Base-by-base conservation (phyloP, 2,113 vertebrate genomes). In the Hippopotamus amphibius region DNA sequence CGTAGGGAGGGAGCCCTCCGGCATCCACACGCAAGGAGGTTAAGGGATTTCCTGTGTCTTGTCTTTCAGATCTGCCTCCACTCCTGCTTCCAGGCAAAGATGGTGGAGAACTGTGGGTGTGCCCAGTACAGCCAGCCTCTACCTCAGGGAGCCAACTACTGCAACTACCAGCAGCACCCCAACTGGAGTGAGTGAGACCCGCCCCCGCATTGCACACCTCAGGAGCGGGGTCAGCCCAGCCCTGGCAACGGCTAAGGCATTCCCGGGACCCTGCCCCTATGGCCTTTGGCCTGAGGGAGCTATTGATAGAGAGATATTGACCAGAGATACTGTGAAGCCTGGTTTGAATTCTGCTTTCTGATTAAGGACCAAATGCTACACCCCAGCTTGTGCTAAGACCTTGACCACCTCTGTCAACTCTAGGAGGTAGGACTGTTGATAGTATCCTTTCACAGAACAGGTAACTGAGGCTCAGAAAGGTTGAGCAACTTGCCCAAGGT, bases 11-110 rank as follows among this genome's bases (percentile, higher is more conserved):
- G 61, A 11, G 21, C 61, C 61, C 57, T 41, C 41, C 11, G 55
- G 53, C 24, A 8, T 9, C 88, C 8, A 0, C 2, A 0, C 8
- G 21, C 71, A 43, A 22, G 59, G 37, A 50, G 3, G 4, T n/a
- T 43, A 28, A 84, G n/a, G 41, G 7, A 33, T 8, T 65, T 3
- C 16, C 66, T 22, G 30, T 1, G 79, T 96, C 1, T 95, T 37
- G 69, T 88, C 80, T 94, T 96, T 26, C 97, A 99, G 99, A 99
- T 99, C 81, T 99, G 99, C 97, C 98, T 99, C 63, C 98, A 99
- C 96, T 99, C 99, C 4, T 99, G 99, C 91, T 99, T 99, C 96
- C 99, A 99, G 97, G 98, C 88, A 4, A 98, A 98, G 74, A 99
- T 99, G 99, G 98, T 99, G 65, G 97, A 98, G 13, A 98, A 94